Conservation (phyloP, 2,113 vertebrate species). For the Otocyon megalotis region DNA sequence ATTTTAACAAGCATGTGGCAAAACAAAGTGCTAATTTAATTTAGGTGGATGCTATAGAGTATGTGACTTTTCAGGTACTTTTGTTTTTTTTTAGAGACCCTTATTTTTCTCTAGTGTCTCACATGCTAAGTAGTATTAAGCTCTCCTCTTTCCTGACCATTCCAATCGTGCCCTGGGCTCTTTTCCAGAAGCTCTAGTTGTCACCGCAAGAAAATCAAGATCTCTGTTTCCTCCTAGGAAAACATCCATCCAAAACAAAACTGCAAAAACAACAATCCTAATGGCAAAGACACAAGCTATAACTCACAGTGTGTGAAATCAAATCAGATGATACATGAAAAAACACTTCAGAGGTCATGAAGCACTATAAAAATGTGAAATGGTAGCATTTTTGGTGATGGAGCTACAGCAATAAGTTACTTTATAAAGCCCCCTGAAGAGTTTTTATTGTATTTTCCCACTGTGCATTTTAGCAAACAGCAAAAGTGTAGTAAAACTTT, state of each 20-base stretch:
- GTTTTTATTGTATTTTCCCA: conserved; percentile 53
- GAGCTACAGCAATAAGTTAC: neutral
- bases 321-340: neutral
- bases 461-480: conserved; percentile 54
- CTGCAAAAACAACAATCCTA: neutral
- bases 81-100: neutral
- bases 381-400: neutral
- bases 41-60: neutral
- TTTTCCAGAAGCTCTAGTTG: neutral
- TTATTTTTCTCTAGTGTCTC: neutral
- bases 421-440: neutral
- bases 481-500: conserved; percentile 48
- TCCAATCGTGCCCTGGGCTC: neutral
- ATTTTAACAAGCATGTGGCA: neutral
- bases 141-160: neutral
- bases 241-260: neutral
- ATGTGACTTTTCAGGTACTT: neutral
- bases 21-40: neutral
- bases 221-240: neutral
- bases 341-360: neutral
- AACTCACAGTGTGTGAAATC: neutral
- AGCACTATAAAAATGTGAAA: neutral
- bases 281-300: neutral
- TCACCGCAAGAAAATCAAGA: neutral
- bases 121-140: neutral